phyloP scores from a whole-genome alignment of 2,888 invertebrate species.

The Selenia dentaria region DNA sequence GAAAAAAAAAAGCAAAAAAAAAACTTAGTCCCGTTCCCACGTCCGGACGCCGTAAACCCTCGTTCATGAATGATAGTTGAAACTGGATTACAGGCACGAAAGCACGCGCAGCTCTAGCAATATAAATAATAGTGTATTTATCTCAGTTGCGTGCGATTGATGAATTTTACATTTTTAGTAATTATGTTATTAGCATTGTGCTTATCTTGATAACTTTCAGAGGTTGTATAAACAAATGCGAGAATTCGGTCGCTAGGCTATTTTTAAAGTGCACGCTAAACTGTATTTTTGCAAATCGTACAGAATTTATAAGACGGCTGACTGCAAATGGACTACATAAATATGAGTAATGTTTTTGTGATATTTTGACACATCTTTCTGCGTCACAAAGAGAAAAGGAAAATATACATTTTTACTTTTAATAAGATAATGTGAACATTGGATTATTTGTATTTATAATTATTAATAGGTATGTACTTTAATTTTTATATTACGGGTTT shows the following conservation, averaged over 20 bases:
- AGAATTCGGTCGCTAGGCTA: constrained; percentile 8
- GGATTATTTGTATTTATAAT: too few relatives aligned
- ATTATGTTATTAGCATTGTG: background rate
- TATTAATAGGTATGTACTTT: too few relatives aligned
- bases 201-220: constrained; percentile 17
- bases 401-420: too few relatives aligned
- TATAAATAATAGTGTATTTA: constrained; percentile 7
- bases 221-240: constrained; percentile 5
- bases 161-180: constrained; percentile 18
- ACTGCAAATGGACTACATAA: constrained; percentile 11
- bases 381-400: too few relatives aligned
- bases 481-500: too few relatives aligned
- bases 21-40: constrained; percentile 45
- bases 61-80: constrained; percentile 39
- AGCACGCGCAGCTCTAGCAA: constrained; percentile 44
- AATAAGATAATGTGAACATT: too few relatives aligned
- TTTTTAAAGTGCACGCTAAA: constrained; percentile 13
- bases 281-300: constrained; percentile 7
- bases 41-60: constrained; percentile 50
- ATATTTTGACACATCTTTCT: too few relatives aligned
- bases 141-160: constrained; percentile 24
- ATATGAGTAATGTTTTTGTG: background rate
- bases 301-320: constrained; percentile 8
- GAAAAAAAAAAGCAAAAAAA: constrained; percentile 36
- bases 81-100: constrained; percentile 26